Evolutionary conservation across 2,113 vertebrate genomes (phyloP).

Genomic region (Centropus bengalensis): DNA sequence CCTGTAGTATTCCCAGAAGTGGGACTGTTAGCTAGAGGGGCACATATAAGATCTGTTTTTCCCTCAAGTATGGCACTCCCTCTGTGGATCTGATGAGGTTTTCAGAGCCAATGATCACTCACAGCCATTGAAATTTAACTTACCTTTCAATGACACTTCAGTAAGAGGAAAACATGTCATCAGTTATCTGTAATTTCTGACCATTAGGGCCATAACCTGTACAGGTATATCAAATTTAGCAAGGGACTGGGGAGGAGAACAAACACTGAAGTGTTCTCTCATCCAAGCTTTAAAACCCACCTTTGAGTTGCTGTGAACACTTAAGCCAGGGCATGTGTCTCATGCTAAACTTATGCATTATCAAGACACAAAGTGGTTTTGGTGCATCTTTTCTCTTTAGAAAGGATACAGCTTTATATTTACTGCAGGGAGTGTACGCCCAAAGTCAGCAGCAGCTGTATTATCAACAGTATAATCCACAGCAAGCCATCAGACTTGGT

Average conservation of each 20-base stretch:
- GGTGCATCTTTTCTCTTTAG: not conserved
- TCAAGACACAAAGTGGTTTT: not conserved
- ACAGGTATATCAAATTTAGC: not conserved
- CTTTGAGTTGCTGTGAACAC: not conserved
- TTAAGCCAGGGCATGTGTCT: not conserved
- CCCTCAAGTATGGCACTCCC: not conserved
- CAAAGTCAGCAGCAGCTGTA: not conserved
- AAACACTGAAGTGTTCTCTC: not conserved
- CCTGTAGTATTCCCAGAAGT: not conserved
- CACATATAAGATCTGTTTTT: not conserved
- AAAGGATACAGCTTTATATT: not conserved
- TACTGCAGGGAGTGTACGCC: not conserved
- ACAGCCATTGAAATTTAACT: not conserved
- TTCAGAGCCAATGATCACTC: not conserved
- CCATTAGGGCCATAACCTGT: not conserved
- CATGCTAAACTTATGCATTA: not conserved
- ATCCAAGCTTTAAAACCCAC: not conserved
- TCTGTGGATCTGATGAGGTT: not conserved
- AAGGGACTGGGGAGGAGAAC: not conserved
- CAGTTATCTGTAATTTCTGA: not conserved
- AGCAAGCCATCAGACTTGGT: not conserved
- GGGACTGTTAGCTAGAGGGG: not conserved
- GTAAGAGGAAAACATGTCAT: not conserved
- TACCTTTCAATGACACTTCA: not conserved
- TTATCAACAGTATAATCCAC: not conserved